Conservation (phyloP, 2,888 invertebrate species). For the Nomada ferruginata region DNA sequence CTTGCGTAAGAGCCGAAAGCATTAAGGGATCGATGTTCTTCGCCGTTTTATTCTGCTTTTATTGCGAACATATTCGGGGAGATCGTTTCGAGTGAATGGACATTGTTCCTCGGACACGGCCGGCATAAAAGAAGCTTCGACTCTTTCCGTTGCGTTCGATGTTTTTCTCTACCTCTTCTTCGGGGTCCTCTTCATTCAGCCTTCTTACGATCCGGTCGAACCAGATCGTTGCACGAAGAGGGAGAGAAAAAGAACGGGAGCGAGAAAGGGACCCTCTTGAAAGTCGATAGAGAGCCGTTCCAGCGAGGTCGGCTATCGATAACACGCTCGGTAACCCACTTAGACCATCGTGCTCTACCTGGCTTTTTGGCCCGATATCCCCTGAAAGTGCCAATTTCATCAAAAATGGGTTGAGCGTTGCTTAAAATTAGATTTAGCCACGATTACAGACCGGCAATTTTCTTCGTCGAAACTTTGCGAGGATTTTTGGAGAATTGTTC, state of each 20-base stretch:
- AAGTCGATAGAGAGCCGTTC: constrained; percentile 21
- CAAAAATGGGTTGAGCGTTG: background rate
- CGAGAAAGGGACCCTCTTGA: background rate
- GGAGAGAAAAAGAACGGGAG: background rate
- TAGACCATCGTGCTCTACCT: background rate
- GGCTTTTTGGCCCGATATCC: background rate
- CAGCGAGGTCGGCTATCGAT: constrained; percentile 24
- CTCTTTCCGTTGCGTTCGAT: constrained; percentile 30
- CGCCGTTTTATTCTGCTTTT: constrained; percentile 40
- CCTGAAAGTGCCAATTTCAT: constrained; percentile 2
- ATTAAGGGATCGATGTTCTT: constrained; percentile 2
- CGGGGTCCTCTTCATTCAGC: constrained; percentile 74
- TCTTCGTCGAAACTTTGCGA: no score
- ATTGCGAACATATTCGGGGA: constrained; percentile 53
- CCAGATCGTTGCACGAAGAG: constrained; percentile 68
- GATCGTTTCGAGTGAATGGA: constrained; percentile 62
- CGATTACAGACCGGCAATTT: constrained; percentile 4
- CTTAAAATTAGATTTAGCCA: background rate
- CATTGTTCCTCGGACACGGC: constrained; percentile 54
- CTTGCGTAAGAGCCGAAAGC: background rate
- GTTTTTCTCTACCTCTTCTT: constrained; percentile 64
- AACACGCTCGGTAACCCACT: constrained; percentile 22
- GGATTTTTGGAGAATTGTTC: no score
- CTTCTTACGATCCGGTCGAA: constrained; percentile 72
- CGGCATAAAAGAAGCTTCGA: constrained; percentile 47